Percentiles rank a stretch among this genome's conserved stretches.
Evolutionary conservation across 1,140 invertebrate species (phyloP).

Genomic region (Schlechtendalia chinensis): DNA sequence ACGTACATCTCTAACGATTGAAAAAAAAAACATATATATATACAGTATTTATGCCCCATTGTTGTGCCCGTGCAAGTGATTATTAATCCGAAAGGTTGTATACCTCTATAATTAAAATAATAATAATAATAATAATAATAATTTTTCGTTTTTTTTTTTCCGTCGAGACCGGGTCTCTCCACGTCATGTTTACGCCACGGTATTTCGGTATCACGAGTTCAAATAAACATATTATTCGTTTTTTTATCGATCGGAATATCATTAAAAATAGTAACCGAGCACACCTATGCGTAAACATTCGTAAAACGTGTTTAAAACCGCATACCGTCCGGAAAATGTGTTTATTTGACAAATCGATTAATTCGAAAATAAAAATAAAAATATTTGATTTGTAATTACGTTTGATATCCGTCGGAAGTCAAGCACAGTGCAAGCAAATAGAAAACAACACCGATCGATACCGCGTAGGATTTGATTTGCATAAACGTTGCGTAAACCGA

Average conservation of each 20-base stretch:
- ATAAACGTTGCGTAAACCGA: neutral
- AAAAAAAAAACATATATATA: neutral
- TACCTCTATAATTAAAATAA: constrained; percentile 13
- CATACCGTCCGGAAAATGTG: neutral
- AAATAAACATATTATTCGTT: constrained; percentile 9
- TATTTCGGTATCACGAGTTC: constrained; percentile 4
- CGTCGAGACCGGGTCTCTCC: neutral
- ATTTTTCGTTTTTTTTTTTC: too few species aligned
- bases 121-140: too few species aligned
- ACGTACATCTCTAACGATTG: constrained; percentile 1
- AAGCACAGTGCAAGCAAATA: too few species aligned
- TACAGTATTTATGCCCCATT: constrained; percentile 11
- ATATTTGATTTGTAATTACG: neutral
- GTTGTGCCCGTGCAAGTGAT: neutral
- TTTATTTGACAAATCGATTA: neutral
- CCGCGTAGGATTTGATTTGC: neutral
- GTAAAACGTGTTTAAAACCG: neutral
- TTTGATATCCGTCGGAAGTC: neutral
- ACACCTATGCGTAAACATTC: constrained; percentile 21
- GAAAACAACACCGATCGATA: neutral
- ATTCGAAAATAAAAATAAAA: neutral
- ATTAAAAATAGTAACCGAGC: neutral
- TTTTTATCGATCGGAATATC: constrained; percentile 3
- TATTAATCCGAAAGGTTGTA: neutral
- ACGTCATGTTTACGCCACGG: neutral